These are phyloP conservation scores for Gymnorhina tibicen DNA, from an alignment of 2,113 vertebrate species.

Conservation along the genomic window DNA sequence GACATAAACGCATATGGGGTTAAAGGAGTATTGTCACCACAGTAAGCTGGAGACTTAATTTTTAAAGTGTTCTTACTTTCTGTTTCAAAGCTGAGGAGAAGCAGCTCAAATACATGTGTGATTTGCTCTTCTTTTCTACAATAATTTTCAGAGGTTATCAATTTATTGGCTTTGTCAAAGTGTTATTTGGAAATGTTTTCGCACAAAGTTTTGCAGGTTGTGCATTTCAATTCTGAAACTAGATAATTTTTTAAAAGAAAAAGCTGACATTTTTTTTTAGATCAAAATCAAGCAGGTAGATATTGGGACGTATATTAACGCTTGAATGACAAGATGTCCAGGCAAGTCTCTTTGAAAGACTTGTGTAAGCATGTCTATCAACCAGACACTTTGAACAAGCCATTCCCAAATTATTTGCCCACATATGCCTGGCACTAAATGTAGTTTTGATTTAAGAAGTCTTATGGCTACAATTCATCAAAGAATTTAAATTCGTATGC, in stretches of 20 bases:
- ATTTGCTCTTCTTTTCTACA: background rate
- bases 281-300: background rate
- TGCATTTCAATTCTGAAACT: background rate
- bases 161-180: background rate
- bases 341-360: background rate
- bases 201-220: background rate
- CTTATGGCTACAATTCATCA: background rate
- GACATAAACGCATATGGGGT: background rate
- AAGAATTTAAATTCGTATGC: background rate
- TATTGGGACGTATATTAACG: background rate
- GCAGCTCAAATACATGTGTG: background rate
- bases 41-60: slow-evolving; percentile 20
- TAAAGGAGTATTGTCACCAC: background rate
- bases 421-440: background rate
- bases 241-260: background rate
- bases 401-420: background rate
- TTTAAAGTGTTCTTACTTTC: slow-evolving; percentile 20
- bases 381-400: background rate
- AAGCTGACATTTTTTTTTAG: background rate
- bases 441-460: background rate
- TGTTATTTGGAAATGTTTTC: background rate
- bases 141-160: background rate
- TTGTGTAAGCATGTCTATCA: background rate
- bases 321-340: background rate
- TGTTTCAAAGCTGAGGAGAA: background rate